phyloP scores from a whole-genome alignment of 2,113 vertebrate genomes.

The Muntiacus reevesi region DNA sequence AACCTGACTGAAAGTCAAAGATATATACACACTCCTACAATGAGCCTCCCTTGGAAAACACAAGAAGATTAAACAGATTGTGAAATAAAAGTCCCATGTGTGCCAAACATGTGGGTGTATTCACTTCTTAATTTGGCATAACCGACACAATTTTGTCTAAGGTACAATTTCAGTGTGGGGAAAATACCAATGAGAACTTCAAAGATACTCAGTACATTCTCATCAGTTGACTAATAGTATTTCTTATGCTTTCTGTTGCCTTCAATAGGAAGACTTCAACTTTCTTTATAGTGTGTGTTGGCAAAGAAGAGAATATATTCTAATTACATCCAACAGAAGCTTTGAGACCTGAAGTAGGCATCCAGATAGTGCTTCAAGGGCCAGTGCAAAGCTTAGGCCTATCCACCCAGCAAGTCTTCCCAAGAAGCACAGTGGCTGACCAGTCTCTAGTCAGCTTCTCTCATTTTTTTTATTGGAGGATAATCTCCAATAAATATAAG shows the following conservation, averaged over 20 bases:
- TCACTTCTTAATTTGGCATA: conserved; percentile 39
- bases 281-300: not conserved
- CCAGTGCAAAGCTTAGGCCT: not conserved
- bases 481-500: not conserved
- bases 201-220: not conserved
- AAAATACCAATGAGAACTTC: conserved; percentile 39
- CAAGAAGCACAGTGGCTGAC: not conserved
- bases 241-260: conserved; percentile 3
- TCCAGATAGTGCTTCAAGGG: not conserved
- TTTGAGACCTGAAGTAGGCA: not conserved
- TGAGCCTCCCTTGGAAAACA: conserved; percentile 34
- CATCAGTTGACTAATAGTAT: not conserved
- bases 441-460: not conserved
- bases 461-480: not conserved
- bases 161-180: not conserved
- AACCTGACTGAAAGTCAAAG: conserved; percentile 35
- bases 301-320: not conserved
- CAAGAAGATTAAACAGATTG: conserved; percentile 60
- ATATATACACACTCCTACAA: conserved; percentile 54
- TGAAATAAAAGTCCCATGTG: conserved; percentile 29
- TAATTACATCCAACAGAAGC: not conserved
- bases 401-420: not conserved
- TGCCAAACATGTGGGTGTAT: conserved; percentile 59
- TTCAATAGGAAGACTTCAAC: not conserved
- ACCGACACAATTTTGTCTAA: conserved; percentile 43